Base-by-base conservation (phyloP, 2,888 invertebrate species). In the Megalurothrips usitatus region DNA sequence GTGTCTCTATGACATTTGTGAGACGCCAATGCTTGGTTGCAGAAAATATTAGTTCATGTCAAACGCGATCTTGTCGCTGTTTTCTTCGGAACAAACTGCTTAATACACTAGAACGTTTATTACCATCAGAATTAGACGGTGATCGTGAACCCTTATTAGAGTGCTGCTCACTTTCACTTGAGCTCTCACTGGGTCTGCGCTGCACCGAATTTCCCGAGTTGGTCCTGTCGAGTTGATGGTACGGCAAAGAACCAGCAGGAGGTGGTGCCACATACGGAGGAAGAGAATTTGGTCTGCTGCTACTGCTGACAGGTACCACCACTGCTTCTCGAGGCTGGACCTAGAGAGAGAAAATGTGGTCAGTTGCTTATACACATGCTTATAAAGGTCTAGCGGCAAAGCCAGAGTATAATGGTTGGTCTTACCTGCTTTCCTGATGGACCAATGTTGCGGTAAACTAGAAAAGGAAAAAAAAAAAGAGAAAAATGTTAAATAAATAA, bases 231-330 rank as follows among this genome's bases (percentile, higher is more conserved):
- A 43, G 23, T 12, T 75, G 68, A 26, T 26, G 26, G 9, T 26
- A 75, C 10, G 23, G 68, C 26, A 75, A 12, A 26, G 68, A 75
- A 3, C 85, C 85, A 28, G 87, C 86, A n/a, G 87, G 85, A 10
- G 88, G 86, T 58, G 87, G 87, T 80, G 88, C 86, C n/a, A 88
- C 87, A 81, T 88, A 88, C n/a, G 88, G 87, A 34, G 88, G 88
- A 81, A 88, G 84, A 63, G 89, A 87, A 19, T 87, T 85, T 78
- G 87, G 87, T 84, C 87, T 85, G n/a, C 86, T 85, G 23, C 47
- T 79, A 58, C 85, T 85, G 80, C 84, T 83, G 12, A 43, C 52
- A n/a, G 80, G 81, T 49, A 58, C 79, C 58, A 49, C 34, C 26
- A 48, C 58, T 47, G 75, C 49, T 49, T 26, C 28, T 81, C 68